Evolutionary conservation across 2,797 vertebrate species (phyloP), one percentile per base, ranked within the genome.

Genomic region (Peromyscus melanophrys): DNA sequence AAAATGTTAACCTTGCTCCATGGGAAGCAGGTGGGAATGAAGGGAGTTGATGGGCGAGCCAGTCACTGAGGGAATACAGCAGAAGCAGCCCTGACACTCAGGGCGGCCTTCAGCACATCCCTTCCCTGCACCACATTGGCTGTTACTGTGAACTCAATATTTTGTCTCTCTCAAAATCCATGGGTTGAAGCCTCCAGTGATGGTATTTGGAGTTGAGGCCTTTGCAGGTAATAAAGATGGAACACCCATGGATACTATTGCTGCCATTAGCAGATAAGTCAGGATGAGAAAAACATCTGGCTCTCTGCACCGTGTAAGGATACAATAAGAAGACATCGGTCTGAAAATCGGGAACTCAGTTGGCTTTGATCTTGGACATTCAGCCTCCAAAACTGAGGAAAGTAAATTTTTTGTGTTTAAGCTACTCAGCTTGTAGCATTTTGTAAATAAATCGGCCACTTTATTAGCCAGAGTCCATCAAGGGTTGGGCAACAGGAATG

Each of bases 1-100:
- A 57, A 65, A 82, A 71, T 89, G 52, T 65, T 71, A 93, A 63
- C 65, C 43, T 76, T 91, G 43, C 76, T 55, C 40, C 6, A 2
- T 49, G 49, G n/a, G 29, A 92, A 97, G 81, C 81, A 75, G 4
- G 1, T 67, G 63, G 89, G 81, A 81, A 43, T 49, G 69, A 95
- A 4, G 82, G 82, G 67, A 92, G 90, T 0, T 49, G 19, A 8
- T 27, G 3, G 11, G 31, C 23, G 65, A 31, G 14, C 27, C 81
- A 55, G 65, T 67, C 95, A 77, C 49, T 86, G 23, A 67, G 57
- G 73, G 25, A 65, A 61, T 80, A 69, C 69, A 86, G 61, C 31
- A 94, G 75, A 73, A 94, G 34, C 34, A 52, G 2, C 23, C 55
- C 52, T 71, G 77, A 61, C 92, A 13, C 29, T 16, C 67, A 10